Evolutionary conservation across 2,888 invertebrate genomes (phyloP).

Genomic region (Diadromus collaris): DNA sequence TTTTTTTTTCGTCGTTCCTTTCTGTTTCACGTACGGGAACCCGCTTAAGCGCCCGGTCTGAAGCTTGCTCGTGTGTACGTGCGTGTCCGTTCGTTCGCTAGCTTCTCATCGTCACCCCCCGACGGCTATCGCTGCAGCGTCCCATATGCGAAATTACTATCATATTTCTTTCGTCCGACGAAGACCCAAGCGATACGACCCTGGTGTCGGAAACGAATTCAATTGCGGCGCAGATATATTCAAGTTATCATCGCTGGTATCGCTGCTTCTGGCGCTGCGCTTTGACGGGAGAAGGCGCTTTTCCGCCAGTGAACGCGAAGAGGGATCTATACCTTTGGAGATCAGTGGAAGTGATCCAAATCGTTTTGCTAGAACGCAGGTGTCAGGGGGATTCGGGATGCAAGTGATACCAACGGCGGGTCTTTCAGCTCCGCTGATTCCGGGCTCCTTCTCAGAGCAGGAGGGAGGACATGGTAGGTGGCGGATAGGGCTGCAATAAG

Average conservation of each 20-base stretch:
- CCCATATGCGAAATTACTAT: conserved; percentile 54
- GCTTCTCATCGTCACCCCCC: conserved; percentile 28
- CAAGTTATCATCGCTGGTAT: conserved; percentile 61
- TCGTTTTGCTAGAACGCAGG: neutral
- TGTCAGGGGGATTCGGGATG: neutral
- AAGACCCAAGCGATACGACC: conserved; percentile 59
- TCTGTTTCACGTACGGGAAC: neutral
- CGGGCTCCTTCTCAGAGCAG: neutral
- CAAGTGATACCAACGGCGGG: neutral
- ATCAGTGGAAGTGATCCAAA: neutral
- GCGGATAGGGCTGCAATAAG: conserved; percentile 56
- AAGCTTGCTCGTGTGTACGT: conserved; percentile 2
- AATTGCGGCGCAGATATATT: conserved; percentile 75
- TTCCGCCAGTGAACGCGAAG: conserved; percentile 6
- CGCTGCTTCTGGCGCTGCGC: neutral
- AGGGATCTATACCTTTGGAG: neutral
- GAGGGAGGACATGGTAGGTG: neutral
- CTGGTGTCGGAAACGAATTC: conserved; percentile 67
- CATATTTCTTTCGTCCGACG: conserved; percentile 60
- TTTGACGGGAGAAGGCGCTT: conserved; percentile 51
- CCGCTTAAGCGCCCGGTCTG: neutral
- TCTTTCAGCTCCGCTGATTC: neutral
- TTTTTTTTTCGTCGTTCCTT: conserved; percentile 1
- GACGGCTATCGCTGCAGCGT: conserved; percentile 30
- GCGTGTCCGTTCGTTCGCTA: neutral